Evolutionary conservation across 2,113 vertebrate genomes (phyloP), one percentile per base, ranked within the genome.

Genomic region (Salvelinus namaycush): DNA sequence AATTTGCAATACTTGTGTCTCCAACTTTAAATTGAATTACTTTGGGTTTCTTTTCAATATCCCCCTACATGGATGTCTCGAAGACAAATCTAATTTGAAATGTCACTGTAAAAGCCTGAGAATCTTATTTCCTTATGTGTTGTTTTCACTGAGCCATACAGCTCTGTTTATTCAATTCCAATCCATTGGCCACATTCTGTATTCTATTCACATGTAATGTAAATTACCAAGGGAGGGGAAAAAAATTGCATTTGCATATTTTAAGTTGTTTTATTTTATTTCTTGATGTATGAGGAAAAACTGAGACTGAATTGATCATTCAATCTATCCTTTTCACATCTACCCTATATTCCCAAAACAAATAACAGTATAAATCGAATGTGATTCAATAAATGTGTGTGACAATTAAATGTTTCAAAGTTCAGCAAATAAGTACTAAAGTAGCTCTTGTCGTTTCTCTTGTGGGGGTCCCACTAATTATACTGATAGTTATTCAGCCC

Each of bases 21-120:
- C n/a, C 59, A 74, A 75, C 76, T 77, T 81, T 48, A 75, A 78
- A 81, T 75, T 22, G 75, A 81, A 34, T 81, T 60, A 14, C 18
- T 57, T 81, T 54, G 51, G 4, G 34, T 74, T 69, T 22, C 59
- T 5, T 44, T 14, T 29, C 18, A 51, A 62, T 68, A 48, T 60
- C 20, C 24, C 14, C 64, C 54, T 62, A 54, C 44, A 65, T 66
- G 70, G 14, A 68, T 44, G 54, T 69, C n/a, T 12, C 39, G 9
- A 12, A 44, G 39, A 11, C 39, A 26, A 22, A 44, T 44, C 39
- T 44, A 39, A 27, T 64, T 54, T 54, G 1, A 54, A 54, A 54
- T 54, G 51, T 62, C 59, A 62, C 18, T 62, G 18, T 62, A 62
- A 62, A 22, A 62, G 20, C 59, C n/a, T 62, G 59, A 62, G 5